Evolutionary conservation across 2,797 vertebrate species (phyloP).

Genomic region (Phrynocephalus forsythii): DNA sequence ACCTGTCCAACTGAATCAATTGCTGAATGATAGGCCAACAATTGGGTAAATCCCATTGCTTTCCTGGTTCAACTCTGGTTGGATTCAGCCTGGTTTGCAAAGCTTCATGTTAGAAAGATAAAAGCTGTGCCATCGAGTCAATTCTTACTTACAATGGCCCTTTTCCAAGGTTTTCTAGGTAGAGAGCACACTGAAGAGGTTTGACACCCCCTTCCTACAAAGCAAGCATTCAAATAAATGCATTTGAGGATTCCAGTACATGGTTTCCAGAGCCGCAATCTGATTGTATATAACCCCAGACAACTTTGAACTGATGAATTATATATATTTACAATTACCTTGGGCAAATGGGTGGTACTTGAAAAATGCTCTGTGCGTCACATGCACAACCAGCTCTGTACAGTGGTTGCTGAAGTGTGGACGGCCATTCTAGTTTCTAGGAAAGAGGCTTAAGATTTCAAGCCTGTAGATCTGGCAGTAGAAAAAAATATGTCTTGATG

Average conservation of each 20-base stretch:
- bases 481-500: conserved; percentile 31
- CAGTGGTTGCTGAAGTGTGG: conserved; percentile 25
- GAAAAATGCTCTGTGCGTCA: conserved; percentile 33
- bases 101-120: not conserved
- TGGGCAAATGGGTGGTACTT: conserved; percentile 17
- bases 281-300: not conserved
- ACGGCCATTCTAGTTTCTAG: conserved; percentile 20
- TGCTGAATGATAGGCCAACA: too few relatives aligned
- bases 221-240: not conserved
- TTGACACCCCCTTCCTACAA: not conserved
- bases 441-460: conserved; percentile 43
- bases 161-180: too few relatives aligned
- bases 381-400: not conserved
- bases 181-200: too few relatives aligned
- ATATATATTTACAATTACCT: conserved; percentile 17
- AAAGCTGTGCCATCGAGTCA: too few relatives aligned
- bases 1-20: too few relatives aligned
- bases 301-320: not conserved
- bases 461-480: conserved; percentile 14
- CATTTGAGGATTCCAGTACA: not conserved
- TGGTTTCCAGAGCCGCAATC: not conserved
- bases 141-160: too few relatives aligned
- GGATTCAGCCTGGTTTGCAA: too few relatives aligned
- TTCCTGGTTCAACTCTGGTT: too few relatives aligned
- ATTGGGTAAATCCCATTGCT: too few relatives aligned